Conservation (phyloP, 2,797 vertebrate species). For the Melopsittacus undulatus region DNA sequence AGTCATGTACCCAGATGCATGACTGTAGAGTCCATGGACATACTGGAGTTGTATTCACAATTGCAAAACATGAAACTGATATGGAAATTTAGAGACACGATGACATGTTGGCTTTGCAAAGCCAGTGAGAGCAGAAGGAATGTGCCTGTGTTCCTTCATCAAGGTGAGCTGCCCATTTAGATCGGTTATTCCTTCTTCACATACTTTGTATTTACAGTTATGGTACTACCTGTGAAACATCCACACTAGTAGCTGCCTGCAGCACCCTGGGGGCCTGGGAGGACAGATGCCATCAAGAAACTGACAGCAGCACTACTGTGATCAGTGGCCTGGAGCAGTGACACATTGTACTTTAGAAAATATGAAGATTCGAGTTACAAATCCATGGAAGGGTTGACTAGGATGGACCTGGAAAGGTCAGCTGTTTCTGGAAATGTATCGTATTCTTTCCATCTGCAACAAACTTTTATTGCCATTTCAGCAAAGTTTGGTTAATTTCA, state of each 20-base stretch:
- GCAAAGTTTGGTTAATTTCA: not conserved
- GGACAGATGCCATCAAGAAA: not conserved
- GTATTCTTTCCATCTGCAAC: conserved; percentile 18
- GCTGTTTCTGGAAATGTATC: not conserved
- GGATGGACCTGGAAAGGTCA: not conserved
- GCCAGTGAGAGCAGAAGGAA: not conserved
- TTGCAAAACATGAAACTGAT: not conserved
- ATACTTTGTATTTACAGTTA: not conserved
- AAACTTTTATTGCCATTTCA: conserved; percentile 12
- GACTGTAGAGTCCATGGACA: not conserved
- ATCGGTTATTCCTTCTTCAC: not conserved
- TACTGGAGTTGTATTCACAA: not conserved
- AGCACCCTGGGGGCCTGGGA: not conserved
- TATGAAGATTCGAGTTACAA: not conserved
- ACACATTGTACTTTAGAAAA: not conserved
- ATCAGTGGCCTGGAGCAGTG: not conserved
- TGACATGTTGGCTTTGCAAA: not conserved
- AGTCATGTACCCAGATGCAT: not conserved
- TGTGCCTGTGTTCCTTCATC: not conserved
- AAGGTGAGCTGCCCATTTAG: not conserved
- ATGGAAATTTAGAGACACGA: not conserved
- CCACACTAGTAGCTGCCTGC: not conserved
- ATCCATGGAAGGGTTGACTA: not conserved
- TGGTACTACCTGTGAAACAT: not conserved
- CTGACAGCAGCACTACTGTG: not conserved